Evolutionary conservation across 2,888 invertebrate species (phyloP), one percentile per base, ranked within the genome.

Genomic region (Pharmacophagus antenor): DNA sequence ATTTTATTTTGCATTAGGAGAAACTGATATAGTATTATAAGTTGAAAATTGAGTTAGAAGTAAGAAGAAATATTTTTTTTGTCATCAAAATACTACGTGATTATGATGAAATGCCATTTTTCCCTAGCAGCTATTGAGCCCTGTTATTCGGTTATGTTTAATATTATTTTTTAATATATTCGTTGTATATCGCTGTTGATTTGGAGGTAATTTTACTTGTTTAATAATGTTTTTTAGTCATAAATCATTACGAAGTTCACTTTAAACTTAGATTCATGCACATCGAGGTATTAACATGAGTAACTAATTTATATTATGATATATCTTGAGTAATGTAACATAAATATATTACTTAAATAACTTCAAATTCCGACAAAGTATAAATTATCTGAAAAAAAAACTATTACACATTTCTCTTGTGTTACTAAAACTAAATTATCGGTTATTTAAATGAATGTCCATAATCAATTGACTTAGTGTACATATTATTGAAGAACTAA

Each of bases 41-140:
- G n/a, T n/a, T n/a, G n/a, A n/a, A n/a, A n/a, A 27, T 27, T 10
- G 5, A 6, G 27, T 27, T 48, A 61, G 63, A 77, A 76, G 76
- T 76, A 68, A 76, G 64, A 80, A 77, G 42, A 62, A 64, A 65
- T 71, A 67, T 68, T 69, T 70, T 76, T 75, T 55, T 70, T 67
- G 64, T 59, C 63, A 70, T 69, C 71, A 71, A 79, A 79, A 67
- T 72, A 70, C 65, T 74, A 79, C 76, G 80, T 84, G 80, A 84
- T 82, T 8, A 44, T 44, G 74, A 69, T 73, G 61, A 71, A 78
- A 81, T 80, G 86, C 86, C 86, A 87, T 87, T 79, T 72, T 74
- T 63, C 73, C 41, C 74, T 76, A 82, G 85, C 83, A 82, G 84
- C 74, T 84, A 81, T 80, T 82, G 81, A 84, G 83, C 72, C 70